A percentile compares a stretch with the other conserved stretches of the same genome.
Conservation (phyloP, 2,888 invertebrate species). For the Uropetala carovei region DNA sequence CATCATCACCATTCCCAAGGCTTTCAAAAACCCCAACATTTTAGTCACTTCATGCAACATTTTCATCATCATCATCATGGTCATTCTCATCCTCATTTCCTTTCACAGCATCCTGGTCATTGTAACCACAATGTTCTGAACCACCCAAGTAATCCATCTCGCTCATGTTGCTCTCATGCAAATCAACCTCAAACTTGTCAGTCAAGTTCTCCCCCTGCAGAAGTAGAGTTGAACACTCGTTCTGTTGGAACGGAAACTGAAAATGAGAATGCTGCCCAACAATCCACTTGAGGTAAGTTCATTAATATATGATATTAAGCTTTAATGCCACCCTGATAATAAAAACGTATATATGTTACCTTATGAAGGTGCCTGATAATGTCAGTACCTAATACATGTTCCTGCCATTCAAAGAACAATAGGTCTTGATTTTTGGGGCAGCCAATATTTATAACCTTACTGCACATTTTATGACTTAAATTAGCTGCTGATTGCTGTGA, state of each 20-base stretch:
- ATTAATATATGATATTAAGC: background rate
- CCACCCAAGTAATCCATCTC: background rate
- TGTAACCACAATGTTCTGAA: background rate
- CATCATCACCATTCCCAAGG: background rate
- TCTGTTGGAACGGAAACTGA: background rate
- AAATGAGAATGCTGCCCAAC: background rate
- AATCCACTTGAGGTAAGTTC: constrained; percentile 4
- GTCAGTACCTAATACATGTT: no score
- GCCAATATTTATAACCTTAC: no score
- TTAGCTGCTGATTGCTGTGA: no score
- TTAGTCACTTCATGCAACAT: background rate
- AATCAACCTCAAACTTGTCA: constrained; percentile 15
- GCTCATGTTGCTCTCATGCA: background rate
- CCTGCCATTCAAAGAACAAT: no score
- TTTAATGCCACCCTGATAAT: background rate
- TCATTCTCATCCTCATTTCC: background rate
- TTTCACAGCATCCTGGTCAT: background rate
- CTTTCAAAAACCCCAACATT: background rate
- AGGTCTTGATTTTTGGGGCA: no score
- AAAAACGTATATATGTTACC: background rate
- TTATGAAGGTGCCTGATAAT: background rate
- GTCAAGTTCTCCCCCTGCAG: background rate
- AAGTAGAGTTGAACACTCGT: background rate
- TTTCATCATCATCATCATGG: background rate
- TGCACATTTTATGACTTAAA: no score